phyloP scores from a whole-genome alignment of 2,113 vertebrate genomes.

The Trematomus loennbergii region DNA sequence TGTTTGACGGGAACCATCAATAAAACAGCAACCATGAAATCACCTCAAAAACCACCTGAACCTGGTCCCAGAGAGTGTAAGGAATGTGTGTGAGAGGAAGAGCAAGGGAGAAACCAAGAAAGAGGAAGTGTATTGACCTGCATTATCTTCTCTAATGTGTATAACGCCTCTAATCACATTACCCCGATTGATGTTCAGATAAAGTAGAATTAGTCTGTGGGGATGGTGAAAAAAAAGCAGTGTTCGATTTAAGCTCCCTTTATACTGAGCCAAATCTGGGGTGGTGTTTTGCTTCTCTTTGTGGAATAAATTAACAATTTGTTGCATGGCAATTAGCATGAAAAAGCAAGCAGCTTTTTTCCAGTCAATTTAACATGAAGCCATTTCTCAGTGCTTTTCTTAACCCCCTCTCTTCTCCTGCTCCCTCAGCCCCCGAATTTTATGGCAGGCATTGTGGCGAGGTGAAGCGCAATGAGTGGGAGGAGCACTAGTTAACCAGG shows the following conservation, averaged over 20 bases:
- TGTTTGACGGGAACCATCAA: constrained; percentile 78
- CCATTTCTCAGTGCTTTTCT: constrained; percentile 65
- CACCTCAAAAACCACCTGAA: constrained; percentile 69
- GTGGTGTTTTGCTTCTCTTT: constrained; percentile 55
- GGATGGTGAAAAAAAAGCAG: not conserved
- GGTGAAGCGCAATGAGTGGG: constrained; percentile 71
- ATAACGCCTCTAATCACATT: constrained; percentile 18
- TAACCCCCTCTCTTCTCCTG: constrained; percentile 49
- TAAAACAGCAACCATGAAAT: constrained; percentile 70
- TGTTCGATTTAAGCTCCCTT: not conserved
- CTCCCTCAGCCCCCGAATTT: constrained; percentile 57
- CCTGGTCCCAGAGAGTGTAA: constrained; percentile 34
- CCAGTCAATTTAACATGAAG: constrained; percentile 79
- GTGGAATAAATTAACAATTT: constrained; percentile 80
- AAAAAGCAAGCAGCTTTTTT: constrained; percentile 75
- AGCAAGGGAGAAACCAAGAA: constrained; percentile 4
- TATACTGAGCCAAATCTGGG: constrained; percentile 10
- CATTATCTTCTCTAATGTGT: constrained; percentile 35
- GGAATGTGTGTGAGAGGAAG: constrained; percentile 23
- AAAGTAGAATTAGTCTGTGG: constrained; percentile 15
- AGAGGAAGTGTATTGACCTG: constrained; percentile 44
- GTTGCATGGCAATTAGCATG: constrained; percentile 76
- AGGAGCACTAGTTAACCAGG: constrained; percentile 68
- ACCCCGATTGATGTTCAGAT: constrained; percentile 37
- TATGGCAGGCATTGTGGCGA: constrained; percentile 72